Evolutionary conservation across 2,113 vertebrate genomes (phyloP).

Genomic region (Geococcyx californianus): DNA sequence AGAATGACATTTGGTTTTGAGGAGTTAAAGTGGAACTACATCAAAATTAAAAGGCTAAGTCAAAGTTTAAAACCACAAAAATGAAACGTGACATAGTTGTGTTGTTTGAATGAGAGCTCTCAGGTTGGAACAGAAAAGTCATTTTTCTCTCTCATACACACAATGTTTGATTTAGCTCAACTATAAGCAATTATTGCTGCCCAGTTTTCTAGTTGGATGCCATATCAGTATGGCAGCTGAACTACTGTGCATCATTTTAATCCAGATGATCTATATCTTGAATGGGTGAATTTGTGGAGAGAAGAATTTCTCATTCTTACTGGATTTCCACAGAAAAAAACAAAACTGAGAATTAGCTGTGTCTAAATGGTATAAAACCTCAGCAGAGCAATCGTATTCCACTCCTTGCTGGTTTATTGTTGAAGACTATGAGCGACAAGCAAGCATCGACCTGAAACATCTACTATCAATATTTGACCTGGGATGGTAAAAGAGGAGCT

Average conservation of each 20-base stretch:
- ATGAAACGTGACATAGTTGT: not conserved
- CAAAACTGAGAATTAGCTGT: not conserved
- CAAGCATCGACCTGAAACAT: not conserved
- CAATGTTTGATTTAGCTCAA: not conserved
- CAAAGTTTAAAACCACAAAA: not conserved
- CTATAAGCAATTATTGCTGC: not conserved
- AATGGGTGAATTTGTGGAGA: not conserved
- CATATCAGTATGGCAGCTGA: not conserved
- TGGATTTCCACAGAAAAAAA: not conserved
- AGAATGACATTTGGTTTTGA: not conserved
- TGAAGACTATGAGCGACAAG: not conserved
- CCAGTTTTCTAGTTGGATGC: not conserved
- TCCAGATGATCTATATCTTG: not conserved
- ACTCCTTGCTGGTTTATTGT: slow-evolving; percentile 2
- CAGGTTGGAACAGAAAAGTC: not conserved
- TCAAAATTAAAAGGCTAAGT: not conserved
- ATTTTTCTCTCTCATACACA: not conserved
- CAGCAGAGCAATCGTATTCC: not conserved
- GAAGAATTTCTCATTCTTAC: not conserved
- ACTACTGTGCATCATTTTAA: not conserved
- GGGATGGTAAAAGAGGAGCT: not conserved
- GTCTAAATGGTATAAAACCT: not conserved
- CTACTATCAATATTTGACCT: not conserved
- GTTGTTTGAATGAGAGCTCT: not conserved
- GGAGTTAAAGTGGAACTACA: not conserved